phyloP scores from a whole-genome alignment of 2,888 invertebrate genomes.

The Callinectes sapidus region DNA sequence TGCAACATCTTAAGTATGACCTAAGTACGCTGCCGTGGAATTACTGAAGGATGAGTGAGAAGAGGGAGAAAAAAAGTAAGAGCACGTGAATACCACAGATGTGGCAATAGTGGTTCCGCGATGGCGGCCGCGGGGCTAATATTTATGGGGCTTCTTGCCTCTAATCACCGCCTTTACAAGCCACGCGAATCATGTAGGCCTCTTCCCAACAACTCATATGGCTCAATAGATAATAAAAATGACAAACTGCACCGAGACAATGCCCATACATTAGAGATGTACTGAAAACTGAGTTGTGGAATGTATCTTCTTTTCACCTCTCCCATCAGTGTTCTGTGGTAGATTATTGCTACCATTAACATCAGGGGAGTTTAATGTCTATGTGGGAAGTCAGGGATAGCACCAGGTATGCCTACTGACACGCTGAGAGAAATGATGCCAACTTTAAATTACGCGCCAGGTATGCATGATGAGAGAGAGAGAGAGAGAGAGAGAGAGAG shows the following conservation, averaged over 20 bases:
- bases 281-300: background rate
- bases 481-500: too few species aligned
- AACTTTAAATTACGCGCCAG: background rate
- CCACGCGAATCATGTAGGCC: background rate
- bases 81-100: background rate
- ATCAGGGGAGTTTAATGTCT: background rate
- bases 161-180: background rate
- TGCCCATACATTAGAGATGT: background rate
- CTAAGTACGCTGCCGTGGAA: background rate
- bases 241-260: background rate
- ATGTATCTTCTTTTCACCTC: background rate
- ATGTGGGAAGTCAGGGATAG: background rate
- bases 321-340: background rate
- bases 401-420: background rate
- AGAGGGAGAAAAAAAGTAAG: background rate
- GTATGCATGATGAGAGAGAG: background rate
- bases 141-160: constrained; percentile 28
- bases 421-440: background rate
- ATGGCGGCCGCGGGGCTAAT: constrained; percentile 36
- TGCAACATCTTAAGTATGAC: background rate
- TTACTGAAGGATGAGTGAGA: background rate
- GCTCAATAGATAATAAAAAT: background rate
- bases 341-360: background rate
- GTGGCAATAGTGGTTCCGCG: background rate
- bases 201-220: background rate